phyloP scores from a whole-genome alignment of 2,888 invertebrate genomes.

The Diarsia rubi region DNA sequence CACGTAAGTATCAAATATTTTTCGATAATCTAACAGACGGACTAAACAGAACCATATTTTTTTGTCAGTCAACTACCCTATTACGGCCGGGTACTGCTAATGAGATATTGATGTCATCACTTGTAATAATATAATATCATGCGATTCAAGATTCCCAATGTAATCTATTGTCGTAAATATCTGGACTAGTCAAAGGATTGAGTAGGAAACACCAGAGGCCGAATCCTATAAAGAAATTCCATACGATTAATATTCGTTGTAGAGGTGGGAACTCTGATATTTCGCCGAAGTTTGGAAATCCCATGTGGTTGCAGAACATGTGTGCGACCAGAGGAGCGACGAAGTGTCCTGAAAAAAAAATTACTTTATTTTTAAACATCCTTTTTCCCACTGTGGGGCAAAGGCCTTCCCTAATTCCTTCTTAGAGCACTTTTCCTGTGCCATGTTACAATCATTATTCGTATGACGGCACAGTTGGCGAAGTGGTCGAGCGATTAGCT shows the following conservation, averaged over 20 bases:
- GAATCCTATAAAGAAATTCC: constrained; percentile 94
- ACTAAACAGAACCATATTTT: too few relatives aligned
- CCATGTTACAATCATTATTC: not conserved
- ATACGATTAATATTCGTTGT: constrained; percentile 92
- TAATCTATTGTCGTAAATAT: constrained; percentile 91
- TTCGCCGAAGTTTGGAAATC: constrained; percentile 96
- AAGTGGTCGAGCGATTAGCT: not conserved
- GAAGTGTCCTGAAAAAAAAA: constrained; percentile 93
- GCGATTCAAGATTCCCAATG: constrained; percentile 87
- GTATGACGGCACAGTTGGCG: not conserved
- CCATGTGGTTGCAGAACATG: constrained; percentile 99
- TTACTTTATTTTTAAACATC: not conserved
- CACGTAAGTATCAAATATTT: too few relatives aligned
- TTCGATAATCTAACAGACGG: too few relatives aligned
- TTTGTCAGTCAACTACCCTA: too few relatives aligned
- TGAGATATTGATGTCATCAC: constrained; percentile 16
- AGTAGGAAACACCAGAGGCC: constrained; percentile 94
- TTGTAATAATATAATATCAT: constrained; percentile 7
- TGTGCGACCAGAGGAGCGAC: constrained; percentile 97
- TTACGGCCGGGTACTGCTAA: constrained; percentile 4
- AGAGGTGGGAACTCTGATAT: constrained; percentile 80
- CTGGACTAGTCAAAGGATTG: constrained; percentile 94
- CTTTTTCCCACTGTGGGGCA: not conserved
- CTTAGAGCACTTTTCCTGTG: not conserved
- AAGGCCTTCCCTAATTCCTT: not conserved